Conservation (phyloP, 2,888 invertebrate genomes). For the Drosophila paramelanica region DNA sequence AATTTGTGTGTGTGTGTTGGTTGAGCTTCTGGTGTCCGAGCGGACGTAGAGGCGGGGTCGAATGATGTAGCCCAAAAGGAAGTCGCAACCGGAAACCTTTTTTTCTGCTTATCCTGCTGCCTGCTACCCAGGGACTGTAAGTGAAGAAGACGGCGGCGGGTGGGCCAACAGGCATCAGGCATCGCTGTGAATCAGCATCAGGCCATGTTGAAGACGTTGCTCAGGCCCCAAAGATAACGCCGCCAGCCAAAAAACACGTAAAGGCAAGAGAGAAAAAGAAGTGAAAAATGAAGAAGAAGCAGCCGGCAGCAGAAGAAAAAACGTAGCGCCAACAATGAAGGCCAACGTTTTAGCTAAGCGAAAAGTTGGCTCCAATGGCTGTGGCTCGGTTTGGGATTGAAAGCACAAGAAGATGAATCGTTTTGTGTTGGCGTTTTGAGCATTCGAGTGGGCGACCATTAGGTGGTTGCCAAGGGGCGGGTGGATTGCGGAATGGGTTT, state of each 20-base stretch:
- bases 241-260: conserved; percentile 62
- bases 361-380: conserved; percentile 61
- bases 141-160: conserved; percentile 28
- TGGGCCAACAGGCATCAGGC: conserved; percentile 37
- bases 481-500: conserved; percentile 17
- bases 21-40: conserved; percentile 75
- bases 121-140: conserved; percentile 62
- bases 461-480: neutral
- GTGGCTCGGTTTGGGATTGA: conserved; percentile 64
- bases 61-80: conserved; percentile 54
- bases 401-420: conserved; percentile 83
- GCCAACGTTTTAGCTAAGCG: conserved; percentile 70
- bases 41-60: conserved; percentile 2
- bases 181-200: conserved; percentile 67
- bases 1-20: conserved; percentile 66
- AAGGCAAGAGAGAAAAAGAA: conserved; percentile 28
- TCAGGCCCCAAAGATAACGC: conserved; percentile 59
- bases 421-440: conserved; percentile 81
- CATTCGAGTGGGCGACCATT: conserved; percentile 71
- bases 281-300: neutral
- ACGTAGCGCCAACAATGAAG: conserved; percentile 68
- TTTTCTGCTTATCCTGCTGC: conserved; percentile 31
- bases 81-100: conserved; percentile 82
- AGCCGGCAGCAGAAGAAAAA: conserved; percentile 11
- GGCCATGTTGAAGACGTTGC: conserved; percentile 51